Base-by-base conservation (phyloP, 2,888 invertebrate genomes). In the Tuberolachnus salignus region DNA sequence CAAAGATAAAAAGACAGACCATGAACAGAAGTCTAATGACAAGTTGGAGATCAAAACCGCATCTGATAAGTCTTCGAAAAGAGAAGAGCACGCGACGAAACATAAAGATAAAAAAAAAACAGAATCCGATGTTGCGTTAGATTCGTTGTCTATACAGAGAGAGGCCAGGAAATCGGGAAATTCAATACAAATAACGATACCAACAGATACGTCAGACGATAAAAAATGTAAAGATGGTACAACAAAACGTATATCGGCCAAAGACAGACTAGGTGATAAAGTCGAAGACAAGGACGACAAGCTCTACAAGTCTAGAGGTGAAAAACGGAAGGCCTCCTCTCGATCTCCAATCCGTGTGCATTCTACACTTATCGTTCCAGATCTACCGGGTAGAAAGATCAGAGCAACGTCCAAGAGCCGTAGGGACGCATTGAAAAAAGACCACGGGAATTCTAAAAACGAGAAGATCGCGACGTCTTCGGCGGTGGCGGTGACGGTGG, bases 191-290 rank as follows among this genome's bases (percentile, higher is more conserved):
- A 83, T 84, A 21, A 84, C 84, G 6, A 82, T 84, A 42, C 83
- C 84, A n/a, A 81, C 66, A 0, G 80, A 64, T 63, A 55, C 26
- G 87, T 89, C 6, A 89, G 89, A 86, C 80, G 83, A 83, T 75
- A 83, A 84, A 57, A 82, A 81, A 19, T 83, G 83, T 21, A 83
- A 83, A n/a, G 82, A 82, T 26, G 80, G 82, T 55, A 82, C 83
- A 74, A 82, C 83, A 74, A 82, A 83, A 80, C 83, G 73, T 84
- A 85, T 78, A 46, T 92, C 94, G 0, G 91, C 93, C 0, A 94
- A 93, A 85, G 94, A 94, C 82, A 88, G 94, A 63, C 87, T 94
- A 4, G 94, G 94, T 0, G 91, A 92, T 1, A 92, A 92, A 86
- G 88, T 93, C 0, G 91, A 92, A 81, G 90, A 91, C 80, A 86